Evolutionary conservation across 2,113 vertebrate species (phyloP).

Genomic region (Promerops cafer): DNA sequence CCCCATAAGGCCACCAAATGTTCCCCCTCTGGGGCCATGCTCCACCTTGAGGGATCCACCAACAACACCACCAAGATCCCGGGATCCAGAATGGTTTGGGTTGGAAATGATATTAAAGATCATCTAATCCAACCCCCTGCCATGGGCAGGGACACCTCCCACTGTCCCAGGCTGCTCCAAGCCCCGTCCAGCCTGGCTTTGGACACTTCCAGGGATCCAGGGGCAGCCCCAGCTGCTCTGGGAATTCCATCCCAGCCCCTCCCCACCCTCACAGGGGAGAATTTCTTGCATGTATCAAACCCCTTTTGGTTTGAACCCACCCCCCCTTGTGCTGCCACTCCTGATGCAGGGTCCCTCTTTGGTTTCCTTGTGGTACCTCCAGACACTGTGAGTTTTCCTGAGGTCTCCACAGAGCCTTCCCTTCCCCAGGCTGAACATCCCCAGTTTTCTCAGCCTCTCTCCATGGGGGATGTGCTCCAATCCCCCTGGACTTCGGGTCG

Average conservation of each 20-base stretch:
- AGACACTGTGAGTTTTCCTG: background rate
- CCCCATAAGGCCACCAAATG: background rate
- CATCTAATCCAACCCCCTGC: no score
- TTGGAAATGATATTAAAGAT: background rate
- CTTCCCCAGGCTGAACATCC: background rate
- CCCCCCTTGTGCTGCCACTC: background rate
- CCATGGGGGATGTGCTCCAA: fast-evolving
- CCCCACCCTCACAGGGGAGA: fast-evolving
- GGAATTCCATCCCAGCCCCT: background rate
- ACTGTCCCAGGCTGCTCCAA: fast-evolving
- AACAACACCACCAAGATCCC: fast-evolving
- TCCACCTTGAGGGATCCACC: background rate
- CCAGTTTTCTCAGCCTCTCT: background rate
- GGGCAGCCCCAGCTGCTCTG: background rate
- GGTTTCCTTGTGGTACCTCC: background rate
- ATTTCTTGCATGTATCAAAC: background rate
- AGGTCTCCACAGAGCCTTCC: background rate
- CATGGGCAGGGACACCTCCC: background rate
- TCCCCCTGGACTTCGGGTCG: background rate
- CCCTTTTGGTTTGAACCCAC: fast-evolving
- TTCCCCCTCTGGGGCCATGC: fast-evolving
- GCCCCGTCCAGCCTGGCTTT: fast-evolving
- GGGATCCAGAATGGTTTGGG: background rate
- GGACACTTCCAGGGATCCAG: background rate
- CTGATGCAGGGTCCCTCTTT: background rate